A percentile compares a stretch with the other conserved stretches of the same genome.
phyloP scores from a whole-genome alignment of 30 jellyfish, hydroid and myxozoan species.

The Chironex yamaguchii region DNA sequence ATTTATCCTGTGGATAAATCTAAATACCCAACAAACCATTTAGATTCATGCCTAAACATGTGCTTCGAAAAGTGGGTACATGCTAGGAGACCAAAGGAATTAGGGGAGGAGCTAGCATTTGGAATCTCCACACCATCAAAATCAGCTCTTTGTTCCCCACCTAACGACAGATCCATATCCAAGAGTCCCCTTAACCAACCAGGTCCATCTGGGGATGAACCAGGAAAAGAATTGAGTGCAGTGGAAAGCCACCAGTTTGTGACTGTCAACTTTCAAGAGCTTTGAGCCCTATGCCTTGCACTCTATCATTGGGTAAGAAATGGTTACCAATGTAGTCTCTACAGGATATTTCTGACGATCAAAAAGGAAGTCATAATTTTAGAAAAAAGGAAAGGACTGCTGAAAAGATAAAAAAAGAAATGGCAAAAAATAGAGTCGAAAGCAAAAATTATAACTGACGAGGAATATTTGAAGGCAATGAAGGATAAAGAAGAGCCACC shows the following conservation, averaged over 20 bases:
- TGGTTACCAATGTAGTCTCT: not conserved
- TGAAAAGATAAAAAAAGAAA: not conserved
- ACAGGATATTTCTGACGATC: not conserved
- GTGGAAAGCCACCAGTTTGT: no score
- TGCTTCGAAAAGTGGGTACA: constrained; percentile 29
- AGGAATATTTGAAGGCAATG: not conserved
- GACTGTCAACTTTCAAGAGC: not conserved
- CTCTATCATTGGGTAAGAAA: not conserved
- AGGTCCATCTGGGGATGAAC: no score
- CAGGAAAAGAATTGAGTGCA: no score
- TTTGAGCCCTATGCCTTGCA: not conserved
- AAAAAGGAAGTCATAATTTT: not conserved
- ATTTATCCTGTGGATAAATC: constrained; percentile 22
- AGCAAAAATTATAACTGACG: constrained; percentile 16
- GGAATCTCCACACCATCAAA: constrained; percentile 42
- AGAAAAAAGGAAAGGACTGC: not conserved
- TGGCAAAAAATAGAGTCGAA: constrained; percentile 13
- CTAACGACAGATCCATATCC: not conserved
- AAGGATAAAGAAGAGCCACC: constrained; percentile 17
- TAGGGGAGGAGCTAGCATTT: not conserved
- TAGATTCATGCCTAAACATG: constrained; percentile 6
- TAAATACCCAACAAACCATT: constrained; percentile 24
- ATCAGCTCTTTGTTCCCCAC: not conserved
- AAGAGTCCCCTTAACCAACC: no score
- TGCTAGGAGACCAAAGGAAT: constrained; percentile 50